Percentiles rank a stretch among this genome's conserved stretches.
phyloP scores from a whole-genome alignment of 2,888 invertebrate genomes.

The Drosophila pegasa region DNA sequence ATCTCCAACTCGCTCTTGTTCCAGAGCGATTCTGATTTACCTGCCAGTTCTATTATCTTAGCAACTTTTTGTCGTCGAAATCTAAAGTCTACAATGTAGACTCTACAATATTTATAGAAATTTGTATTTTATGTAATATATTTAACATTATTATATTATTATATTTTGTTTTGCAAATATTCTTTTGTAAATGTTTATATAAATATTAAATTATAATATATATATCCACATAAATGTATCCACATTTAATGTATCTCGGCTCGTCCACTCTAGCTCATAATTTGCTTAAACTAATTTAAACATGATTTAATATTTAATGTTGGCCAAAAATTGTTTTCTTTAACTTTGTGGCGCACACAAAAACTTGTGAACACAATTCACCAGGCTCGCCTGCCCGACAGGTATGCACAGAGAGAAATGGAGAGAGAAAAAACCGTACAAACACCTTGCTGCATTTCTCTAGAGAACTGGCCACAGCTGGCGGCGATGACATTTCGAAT shows the following conservation, averaged over 20 bases:
- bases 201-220: no score
- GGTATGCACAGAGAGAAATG: background rate
- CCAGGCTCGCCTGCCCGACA: constrained; percentile 47
- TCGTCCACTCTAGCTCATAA: background rate
- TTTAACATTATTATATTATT: no score
- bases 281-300: constrained; percentile 2
- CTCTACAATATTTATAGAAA: no score
- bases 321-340: constrained; percentile 17
- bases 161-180: no score
- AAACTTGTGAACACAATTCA: constrained; percentile 36
- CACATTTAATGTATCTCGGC: background rate
- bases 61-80: no score
- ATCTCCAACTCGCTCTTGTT: no score
- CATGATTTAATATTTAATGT: constrained; percentile 13
- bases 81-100: no score
- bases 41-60: no score
- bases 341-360: constrained; percentile 20
- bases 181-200: no score
- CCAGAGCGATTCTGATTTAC: no score
- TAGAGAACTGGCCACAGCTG: constrained; percentile 61
- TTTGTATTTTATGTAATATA: no score
- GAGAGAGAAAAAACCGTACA: background rate
- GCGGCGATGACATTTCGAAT: constrained; percentile 61
- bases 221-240: no score
- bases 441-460: constrained; percentile 48